Percentiles rank a stretch among this genome's conserved stretches.
Evolutionary conservation across 2,797 vertebrate species (phyloP).

Genomic region (Nyctibius grandis): DNA sequence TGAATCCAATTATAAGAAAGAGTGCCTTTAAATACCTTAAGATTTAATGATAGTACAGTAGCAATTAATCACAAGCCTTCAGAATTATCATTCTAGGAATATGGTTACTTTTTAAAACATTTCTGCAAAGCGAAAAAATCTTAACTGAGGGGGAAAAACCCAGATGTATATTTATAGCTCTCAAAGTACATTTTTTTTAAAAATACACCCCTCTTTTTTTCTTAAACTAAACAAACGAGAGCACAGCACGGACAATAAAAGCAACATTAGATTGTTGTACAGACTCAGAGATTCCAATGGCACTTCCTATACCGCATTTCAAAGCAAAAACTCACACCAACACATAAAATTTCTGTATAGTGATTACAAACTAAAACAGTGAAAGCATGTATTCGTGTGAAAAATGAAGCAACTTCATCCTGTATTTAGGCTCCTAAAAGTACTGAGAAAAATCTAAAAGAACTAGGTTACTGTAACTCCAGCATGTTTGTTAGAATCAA

Average conservation of each 20-base stretch:
- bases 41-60: background rate
- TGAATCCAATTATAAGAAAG: background rate
- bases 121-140: background rate
- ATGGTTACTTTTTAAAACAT: background rate
- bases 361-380: background rate
- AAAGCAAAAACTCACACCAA: background rate
- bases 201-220: background rate
- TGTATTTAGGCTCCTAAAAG: background rate
- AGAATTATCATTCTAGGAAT: background rate
- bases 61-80: slow-evolving; percentile 16
- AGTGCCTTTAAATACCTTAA: background rate
- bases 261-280: background rate
- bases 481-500: background rate
- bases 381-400: background rate
- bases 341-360: background rate
- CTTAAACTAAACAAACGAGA: background rate
- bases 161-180: background rate
- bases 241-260: background rate
- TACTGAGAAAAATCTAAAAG: background rate
- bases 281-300: background rate
- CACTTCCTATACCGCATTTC: background rate
- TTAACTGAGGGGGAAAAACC: background rate
- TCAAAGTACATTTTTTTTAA: background rate
- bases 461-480: background rate
- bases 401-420: background rate